Evolutionary conservation across 2,797 vertebrate species (phyloP).

Genomic region (Falco rusticolus): DNA sequence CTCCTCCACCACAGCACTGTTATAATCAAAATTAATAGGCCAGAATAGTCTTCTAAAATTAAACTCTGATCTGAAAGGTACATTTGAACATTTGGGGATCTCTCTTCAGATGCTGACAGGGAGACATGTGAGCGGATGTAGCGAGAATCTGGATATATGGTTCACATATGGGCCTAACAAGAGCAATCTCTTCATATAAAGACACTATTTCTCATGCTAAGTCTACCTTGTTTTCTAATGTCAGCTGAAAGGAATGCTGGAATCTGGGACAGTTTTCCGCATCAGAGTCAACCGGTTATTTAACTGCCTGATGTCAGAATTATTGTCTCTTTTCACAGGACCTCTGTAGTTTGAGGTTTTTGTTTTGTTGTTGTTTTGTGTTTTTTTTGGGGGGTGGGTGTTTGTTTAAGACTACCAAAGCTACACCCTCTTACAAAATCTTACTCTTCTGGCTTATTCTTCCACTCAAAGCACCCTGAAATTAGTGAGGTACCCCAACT

Average conservation of each 20-base stretch:
- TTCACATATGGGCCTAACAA: constrained; percentile 69
- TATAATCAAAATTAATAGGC: constrained; percentile 62
- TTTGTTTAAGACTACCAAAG: not conserved
- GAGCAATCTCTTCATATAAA: constrained; percentile 65
- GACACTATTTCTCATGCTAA: constrained; percentile 55
- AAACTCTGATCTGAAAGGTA: constrained; percentile 61
- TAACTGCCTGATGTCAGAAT: constrained; percentile 23
- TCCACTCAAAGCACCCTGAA: not conserved
- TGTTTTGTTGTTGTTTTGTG: not conserved
- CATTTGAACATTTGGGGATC: constrained; percentile 64
- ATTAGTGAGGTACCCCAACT: not conserved
- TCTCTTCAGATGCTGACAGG: constrained; percentile 66
- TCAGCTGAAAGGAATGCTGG: constrained; percentile 28
- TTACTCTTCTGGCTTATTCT: not conserved
- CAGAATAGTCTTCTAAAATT: constrained; percentile 55
- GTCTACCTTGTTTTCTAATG: constrained; percentile 45
- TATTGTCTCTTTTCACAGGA: not conserved
- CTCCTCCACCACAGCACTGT: constrained; percentile 19
- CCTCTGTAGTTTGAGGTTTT: not conserved
- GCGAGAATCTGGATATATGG: constrained; percentile 65
- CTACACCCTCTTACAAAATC: not conserved
- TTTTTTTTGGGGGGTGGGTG: not conserved
- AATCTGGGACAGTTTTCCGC: constrained; percentile 26
- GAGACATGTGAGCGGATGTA: constrained; percentile 59
- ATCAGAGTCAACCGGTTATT: not conserved